phyloP scores from a whole-genome alignment of 2,113 vertebrate species.

The Mesocricetus auratus region DNA sequence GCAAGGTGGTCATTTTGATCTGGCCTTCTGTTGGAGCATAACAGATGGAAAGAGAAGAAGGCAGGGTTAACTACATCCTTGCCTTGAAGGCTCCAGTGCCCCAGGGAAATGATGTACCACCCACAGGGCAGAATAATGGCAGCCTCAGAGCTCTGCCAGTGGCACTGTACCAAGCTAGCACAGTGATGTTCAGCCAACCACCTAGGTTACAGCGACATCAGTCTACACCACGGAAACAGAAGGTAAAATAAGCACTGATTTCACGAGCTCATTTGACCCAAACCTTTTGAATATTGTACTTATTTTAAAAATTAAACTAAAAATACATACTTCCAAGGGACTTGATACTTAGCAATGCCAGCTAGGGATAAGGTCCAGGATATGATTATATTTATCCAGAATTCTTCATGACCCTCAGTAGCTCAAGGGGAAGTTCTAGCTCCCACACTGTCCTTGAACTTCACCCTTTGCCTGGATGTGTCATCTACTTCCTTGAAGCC shows the following conservation, averaged over 20 bases:
- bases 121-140: not conserved
- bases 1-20: not conserved
- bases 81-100: not conserved
- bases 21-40: not conserved
- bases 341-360: not conserved
- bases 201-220: not conserved
- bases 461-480: not conserved
- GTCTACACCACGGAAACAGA: not conserved
- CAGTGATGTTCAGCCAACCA: not conserved
- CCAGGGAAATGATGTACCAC: not conserved
- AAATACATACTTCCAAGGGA: not conserved
- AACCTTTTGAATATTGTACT: not conserved
- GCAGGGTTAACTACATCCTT: not conserved
- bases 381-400: not conserved
- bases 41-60: not conserved
- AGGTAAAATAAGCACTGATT: not conserved
- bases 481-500: not conserved
- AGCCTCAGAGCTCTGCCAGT: rapidly evolving
- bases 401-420: not conserved
- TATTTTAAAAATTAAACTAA: not conserved
- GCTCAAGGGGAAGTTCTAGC: not conserved
- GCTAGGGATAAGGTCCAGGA: not conserved
- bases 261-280: not conserved
- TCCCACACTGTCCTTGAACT: not conserved
- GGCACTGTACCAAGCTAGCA: too few species aligned